Evolutionary conservation across 92 coral and sea anemone genomes (phyloP), one percentile per base, ranked within the genome.

Genomic region (Paramuricea clavata): DNA sequence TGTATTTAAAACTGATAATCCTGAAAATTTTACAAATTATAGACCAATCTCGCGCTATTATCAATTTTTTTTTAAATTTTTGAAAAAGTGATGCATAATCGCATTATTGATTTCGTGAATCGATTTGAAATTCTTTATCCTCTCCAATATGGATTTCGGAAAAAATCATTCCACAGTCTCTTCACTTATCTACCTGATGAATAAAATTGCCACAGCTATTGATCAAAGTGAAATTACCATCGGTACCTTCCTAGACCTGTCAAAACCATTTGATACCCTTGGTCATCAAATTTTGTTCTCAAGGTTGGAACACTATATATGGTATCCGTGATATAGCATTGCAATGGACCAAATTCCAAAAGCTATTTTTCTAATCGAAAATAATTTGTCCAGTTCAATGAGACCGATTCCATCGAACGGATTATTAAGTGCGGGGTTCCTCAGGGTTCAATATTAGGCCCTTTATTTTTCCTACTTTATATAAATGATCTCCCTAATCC

Each of bases 211-310:
- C 0, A 27, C 75, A 33, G 23, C 76, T 33, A 69, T 69, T 27
- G 76, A 69, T 69, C 41, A 31, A 36, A 69, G 26, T 33, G 76
- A 69, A 69, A 69, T 69, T 36, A 39, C 44, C 10, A 4, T 69
- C 25, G 41, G 76, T 21, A 19, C 12, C 44, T 69, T 19, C 26
- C 41, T 31, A 17, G 23, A 21, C 26, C 26, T 21, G 47, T 43
- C 75, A 10, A 69, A 32, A 41, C 35, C 43, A 30, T 68, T 16
- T 32, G 74, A 28, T 47, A 47, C 52, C 52, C 52, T 47, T 47
- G 52, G 10, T 47, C 17, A 47, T 15, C 52, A 47, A 47, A 47
- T 47, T 47, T 12, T 47, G 52, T 47, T 47, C 10, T 6, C 52
- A 6, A 47, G 10, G 17, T 12, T 47, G 52, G 52, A 47, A 47